Base-by-base conservation (phyloP, 2,797 vertebrate genomes). In the Anniella stebbinsi region DNA sequence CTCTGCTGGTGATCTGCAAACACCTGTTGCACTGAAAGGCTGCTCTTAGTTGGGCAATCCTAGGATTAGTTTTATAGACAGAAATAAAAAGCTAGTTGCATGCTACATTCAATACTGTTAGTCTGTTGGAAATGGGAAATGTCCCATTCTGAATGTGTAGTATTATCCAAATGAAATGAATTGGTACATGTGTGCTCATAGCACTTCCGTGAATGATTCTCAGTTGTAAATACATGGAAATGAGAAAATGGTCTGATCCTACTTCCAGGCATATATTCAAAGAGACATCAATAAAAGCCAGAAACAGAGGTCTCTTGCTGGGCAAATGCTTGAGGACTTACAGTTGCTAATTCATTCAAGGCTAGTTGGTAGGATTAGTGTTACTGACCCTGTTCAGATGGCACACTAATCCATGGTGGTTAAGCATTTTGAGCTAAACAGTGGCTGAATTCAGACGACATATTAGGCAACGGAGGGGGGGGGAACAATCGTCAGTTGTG, bases 21-120 rank as follows among this genome's bases (percentile, higher is more conserved):
- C 95, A 96, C 95, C 95, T 96, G 96, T 96, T 95, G 89, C 1
- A 28, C 80, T 92, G 75, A 91, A 95, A 96, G 92, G 91, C 90
- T 95, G 87, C 41, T 95, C 96, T 95, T 86, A 85, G 87, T 95
- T 91, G 87, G 84, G 70, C 91, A 84, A 78, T 93, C 51, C 33
- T 5, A 66, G 89, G 91, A 95, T 96, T 96, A 92, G 87, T 91
- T 94, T 93, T 95, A 92, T 93, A 90, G 89, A 93, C 88, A 66
- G 92, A 92, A 96, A 95, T 96, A 94, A 95, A 63, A 92, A 88
- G 54, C 54, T 87, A 94, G 93, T 89, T 93, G 82, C 87, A 60
- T 81, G 77, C 51, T 86, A 87, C 80, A 92, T 36, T 88, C 89
- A 94, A 73, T 76, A 85, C 78, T 41, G 92, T 93, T 88, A 88